These are phyloP conservation scores for Plebejus argus DNA, from an alignment of 2,888 invertebrate genomes.

Conservation along the genomic window DNA sequence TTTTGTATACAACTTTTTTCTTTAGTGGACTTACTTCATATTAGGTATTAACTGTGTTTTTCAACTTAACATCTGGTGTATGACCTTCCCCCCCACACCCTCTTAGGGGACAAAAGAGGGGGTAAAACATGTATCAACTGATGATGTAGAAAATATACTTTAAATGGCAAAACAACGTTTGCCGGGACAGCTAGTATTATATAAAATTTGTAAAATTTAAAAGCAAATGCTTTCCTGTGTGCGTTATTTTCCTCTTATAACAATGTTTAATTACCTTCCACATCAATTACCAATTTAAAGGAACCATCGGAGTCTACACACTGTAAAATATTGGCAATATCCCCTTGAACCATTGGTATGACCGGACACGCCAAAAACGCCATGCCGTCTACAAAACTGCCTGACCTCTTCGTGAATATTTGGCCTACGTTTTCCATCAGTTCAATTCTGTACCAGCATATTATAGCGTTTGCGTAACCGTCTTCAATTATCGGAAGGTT, in stretches of 20 bases:
- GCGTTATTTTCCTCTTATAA: not conserved
- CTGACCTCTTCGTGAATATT: constrained; percentile 67
- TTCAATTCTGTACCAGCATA: constrained; percentile 80
- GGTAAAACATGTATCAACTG: too few relatives aligned
- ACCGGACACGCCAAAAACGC: constrained; percentile 68
- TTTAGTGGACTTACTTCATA: too few relatives aligned
- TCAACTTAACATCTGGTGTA: too few relatives aligned
- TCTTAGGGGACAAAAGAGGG: too few relatives aligned
- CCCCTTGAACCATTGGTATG: constrained; percentile 52
- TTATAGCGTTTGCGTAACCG: constrained; percentile 73
- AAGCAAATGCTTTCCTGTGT: not conserved
- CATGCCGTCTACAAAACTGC: constrained; percentile 70
- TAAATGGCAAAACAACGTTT: too few relatives aligned
- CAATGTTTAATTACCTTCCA: constrained; percentile 38
- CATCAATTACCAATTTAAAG: constrained; percentile 59
- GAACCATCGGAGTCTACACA: constrained; percentile 59
- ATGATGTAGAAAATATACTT: too few relatives aligned
- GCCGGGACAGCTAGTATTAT: too few relatives aligned
- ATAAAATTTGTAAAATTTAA: not conserved
- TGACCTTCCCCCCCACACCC: too few relatives aligned
- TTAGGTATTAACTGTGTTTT: too few relatives aligned
- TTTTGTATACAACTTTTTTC: too few relatives aligned
- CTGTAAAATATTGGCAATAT: constrained; percentile 54
- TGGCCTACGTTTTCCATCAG: constrained; percentile 59
- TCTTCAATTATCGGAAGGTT: constrained; percentile 55